phyloP scores from a whole-genome alignment of 2,797 vertebrate genomes.

The Myiotriccus ornatus region DNA sequence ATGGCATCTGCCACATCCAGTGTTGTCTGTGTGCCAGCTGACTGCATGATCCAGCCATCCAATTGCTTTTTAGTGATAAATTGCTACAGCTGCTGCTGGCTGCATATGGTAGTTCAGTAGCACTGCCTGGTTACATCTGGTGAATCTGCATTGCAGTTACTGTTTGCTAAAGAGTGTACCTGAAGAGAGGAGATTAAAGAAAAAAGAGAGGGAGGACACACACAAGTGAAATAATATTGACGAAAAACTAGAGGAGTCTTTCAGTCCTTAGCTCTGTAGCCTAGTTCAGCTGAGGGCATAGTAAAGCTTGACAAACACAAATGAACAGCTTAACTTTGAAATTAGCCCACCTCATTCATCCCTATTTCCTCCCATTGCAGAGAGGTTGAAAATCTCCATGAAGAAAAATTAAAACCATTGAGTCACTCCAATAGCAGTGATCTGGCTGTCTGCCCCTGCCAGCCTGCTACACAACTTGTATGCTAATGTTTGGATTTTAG shows the following conservation, averaged over 20 bases:
- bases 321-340: background rate
- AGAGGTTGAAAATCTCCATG: background rate
- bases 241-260: background rate
- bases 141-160: background rate
- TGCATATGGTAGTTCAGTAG: background rate
- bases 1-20: conserved; percentile 7
- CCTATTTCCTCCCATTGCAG: background rate
- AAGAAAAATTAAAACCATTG: conserved; percentile 7
- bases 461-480: conserved; percentile 36
- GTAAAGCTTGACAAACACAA: background rate
- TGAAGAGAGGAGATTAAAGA: background rate
- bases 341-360: background rate
- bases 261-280: background rate
- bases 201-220: fast-evolving
- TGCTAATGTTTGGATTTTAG: conserved; percentile 44
- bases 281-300: background rate
- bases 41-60: fast-evolving
- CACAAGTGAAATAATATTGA: background rate
- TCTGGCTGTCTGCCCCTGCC: conserved; percentile 49
- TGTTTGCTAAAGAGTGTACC: background rate
- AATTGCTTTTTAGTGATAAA: background rate
- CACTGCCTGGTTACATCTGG: background rate
- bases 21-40: background rate
- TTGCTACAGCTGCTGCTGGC: background rate
- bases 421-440: conserved; percentile 15